Conservation (phyloP, 35 echinoderm and acorn worm species). For the Amphiura filiformis region DNA sequence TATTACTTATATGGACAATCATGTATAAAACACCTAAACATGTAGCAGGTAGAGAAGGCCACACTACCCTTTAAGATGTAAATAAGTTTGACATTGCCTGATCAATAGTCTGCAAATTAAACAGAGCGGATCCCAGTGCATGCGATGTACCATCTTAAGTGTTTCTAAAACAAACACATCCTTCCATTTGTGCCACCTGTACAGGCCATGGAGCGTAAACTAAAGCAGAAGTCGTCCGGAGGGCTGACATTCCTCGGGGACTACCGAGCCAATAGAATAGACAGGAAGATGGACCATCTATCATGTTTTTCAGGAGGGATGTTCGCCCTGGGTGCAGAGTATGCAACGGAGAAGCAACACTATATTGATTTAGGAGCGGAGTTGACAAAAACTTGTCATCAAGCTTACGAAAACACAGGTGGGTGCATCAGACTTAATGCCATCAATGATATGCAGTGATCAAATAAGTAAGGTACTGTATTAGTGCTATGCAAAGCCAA, state of each 20-base stretch:
- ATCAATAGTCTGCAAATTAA: too few species aligned
- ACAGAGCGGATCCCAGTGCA: too few species aligned
- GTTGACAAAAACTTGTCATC: constrained; percentile 83
- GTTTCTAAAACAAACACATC: neutral
- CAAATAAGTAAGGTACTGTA: too few species aligned
- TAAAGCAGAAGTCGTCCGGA: constrained; percentile 77
- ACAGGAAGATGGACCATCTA: constrained; percentile 99
- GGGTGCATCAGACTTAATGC: too few species aligned
- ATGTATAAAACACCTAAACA: too few species aligned
- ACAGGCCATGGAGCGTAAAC: constrained; percentile 77
- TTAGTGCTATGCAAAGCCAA: too few species aligned
- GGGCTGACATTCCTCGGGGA: constrained; percentile 92
- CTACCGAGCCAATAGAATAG: constrained; percentile 70
- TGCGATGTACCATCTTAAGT: neutral
- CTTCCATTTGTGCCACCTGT: neutral
- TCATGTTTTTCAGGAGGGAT: constrained; percentile 98
- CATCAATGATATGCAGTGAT: too few species aligned
- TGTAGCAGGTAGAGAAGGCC: too few species aligned
- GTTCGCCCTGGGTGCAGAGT: constrained; percentile 84
- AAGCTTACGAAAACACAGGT: constrained; percentile 97
- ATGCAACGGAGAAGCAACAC: constrained; percentile 52
- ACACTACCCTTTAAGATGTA: too few species aligned
- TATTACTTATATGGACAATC: too few species aligned
- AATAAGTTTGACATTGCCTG: too few species aligned
- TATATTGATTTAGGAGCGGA: constrained; percentile 79